Percentiles rank a stretch among this genome's conserved stretches.
These are phyloP conservation scores for Pituophis catenifer DNA, from an alignment of 2,113 vertebrate species.

Conservation along the genomic window DNA sequence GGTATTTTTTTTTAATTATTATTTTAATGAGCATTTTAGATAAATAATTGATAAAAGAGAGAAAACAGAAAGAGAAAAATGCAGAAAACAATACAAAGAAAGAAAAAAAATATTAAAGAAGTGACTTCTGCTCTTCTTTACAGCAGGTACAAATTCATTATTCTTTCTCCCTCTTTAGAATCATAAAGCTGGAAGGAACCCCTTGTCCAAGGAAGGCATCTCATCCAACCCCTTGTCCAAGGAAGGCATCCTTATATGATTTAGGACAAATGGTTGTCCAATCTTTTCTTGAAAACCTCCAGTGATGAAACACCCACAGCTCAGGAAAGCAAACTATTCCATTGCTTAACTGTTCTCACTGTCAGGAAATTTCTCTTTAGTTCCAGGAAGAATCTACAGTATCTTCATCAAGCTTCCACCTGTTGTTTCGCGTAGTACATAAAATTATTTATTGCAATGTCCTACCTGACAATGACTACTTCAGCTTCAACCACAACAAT, in stretches of 20 bases:
- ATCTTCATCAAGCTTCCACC: too few species aligned
- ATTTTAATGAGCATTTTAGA: too few species aligned
- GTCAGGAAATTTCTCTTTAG: too few species aligned
- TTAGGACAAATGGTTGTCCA: not conserved
- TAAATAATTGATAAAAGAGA: not conserved
- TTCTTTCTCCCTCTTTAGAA: not conserved
- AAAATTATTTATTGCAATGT: too few species aligned
- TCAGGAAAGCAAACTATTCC: too few species aligned
- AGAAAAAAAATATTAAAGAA: not conserved
- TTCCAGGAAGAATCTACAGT: too few species aligned
- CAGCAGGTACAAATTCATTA: not conserved
- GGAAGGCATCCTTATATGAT: not conserved
- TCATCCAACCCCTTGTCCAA: not conserved
- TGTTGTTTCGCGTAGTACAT: too few species aligned
- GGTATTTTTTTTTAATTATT: too few species aligned
- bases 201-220: not conserved
- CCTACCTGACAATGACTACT: too few species aligned
- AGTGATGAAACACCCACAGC: too few species aligned
- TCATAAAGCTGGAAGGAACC: not conserved
- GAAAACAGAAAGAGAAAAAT: not conserved
- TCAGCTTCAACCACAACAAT: too few species aligned
- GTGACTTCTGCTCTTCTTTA: not conserved
- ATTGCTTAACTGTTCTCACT: too few species aligned
- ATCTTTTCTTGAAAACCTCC: not conserved
- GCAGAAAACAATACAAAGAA: not conserved